Percentiles rank a stretch among this genome's conserved stretches.
These are phyloP conservation scores for Oscheius sp. DNA, from an alignment of 2,888 invertebrate genomes.

Conservation along the genomic window DNA sequence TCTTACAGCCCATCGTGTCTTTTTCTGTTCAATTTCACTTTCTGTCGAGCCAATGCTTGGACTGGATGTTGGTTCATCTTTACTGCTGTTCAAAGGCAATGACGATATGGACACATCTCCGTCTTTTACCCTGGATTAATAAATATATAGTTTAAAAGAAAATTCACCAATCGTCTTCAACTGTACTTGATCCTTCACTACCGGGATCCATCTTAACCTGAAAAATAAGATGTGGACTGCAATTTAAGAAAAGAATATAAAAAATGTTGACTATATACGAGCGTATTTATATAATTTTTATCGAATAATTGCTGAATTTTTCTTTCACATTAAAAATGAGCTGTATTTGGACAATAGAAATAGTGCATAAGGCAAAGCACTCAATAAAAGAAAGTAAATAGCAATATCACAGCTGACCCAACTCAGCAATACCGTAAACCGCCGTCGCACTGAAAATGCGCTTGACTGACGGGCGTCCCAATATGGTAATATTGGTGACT, in stretches of 20 bases:
- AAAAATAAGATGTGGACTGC: background rate
- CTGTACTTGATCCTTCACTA: slow-evolving; percentile 11
- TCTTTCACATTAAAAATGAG: no score
- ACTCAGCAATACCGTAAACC: slow-evolving; percentile 11
- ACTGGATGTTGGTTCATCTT: slow-evolving; percentile 19
- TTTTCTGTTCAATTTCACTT: slow-evolving; percentile 6
- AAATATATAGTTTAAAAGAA: background rate
- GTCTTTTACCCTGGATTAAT: slow-evolving; percentile 17
- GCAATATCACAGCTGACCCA: slow-evolving; percentile 14
- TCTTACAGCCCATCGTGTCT: slow-evolving; percentile 38
- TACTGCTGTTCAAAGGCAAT: slow-evolving; percentile 15
- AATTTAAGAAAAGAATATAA: background rate
- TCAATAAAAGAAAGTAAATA: background rate
- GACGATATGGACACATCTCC: slow-evolving; percentile 25
- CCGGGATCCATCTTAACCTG: slow-evolving; percentile 4
- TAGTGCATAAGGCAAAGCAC: no score
- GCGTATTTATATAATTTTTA: no score
- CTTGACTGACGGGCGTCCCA: background rate
- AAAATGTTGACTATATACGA: no score
- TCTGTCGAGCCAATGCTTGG: slow-evolving; percentile 16
- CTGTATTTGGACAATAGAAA: no score
- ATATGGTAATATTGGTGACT: background rate
- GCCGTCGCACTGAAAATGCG: slow-evolving; percentile 5
- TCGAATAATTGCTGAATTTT: no score
- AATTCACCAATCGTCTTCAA: slow-evolving; percentile 27